A percentile compares a stretch with the other conserved stretches of the same genome.
phyloP scores from a whole-genome alignment of 1,140 invertebrate genomes.

The Neotoxoptera formosana region DNA sequence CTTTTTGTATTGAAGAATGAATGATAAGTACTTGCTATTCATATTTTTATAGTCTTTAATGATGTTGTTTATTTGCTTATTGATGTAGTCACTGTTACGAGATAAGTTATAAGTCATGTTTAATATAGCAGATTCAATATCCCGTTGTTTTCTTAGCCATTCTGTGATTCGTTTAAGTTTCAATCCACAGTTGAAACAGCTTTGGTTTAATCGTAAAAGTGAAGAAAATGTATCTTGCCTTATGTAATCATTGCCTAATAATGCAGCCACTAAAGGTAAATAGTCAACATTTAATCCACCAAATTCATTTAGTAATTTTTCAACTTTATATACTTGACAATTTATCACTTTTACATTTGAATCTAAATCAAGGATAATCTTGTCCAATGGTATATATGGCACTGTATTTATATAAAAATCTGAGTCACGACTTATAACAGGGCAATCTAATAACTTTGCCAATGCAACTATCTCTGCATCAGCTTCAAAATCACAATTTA shows the following conservation, averaged over 20 bases:
- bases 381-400: slow-evolving; percentile 79
- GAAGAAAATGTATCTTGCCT: slow-evolving; percentile 76
- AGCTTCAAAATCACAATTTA: slow-evolving; percentile 83
- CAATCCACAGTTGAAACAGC: slow-evolving; percentile 68
- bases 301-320: slow-evolving; percentile 74
- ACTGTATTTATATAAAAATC: slow-evolving; percentile 91
- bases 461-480: slow-evolving; percentile 83
- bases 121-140: slow-evolving; percentile 72
- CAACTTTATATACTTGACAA: slow-evolving; percentile 77
- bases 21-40: slow-evolving; percentile 54
- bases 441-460: slow-evolving; percentile 75
- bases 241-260: slow-evolving; percentile 89
- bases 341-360: slow-evolving; percentile 63
- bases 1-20: slow-evolving; percentile 53
- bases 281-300: slow-evolving; percentile 64
- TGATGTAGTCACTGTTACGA: not conserved
- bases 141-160: slow-evolving; percentile 77
- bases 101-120: slow-evolving; percentile 63
- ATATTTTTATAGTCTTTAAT: slow-evolving; percentile 59
- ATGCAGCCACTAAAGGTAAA: slow-evolving; percentile 76
- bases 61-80: slow-evolving; percentile 56
- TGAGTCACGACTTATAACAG: slow-evolving; percentile 87
- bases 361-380: slow-evolving; percentile 66
- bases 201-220: slow-evolving; percentile 72
- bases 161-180: slow-evolving; percentile 73